A percentile compares a stretch with the other conserved stretches of the same genome.
Conservation (phyloP, 2,888 invertebrate species). For the Beris morrisii region DNA sequence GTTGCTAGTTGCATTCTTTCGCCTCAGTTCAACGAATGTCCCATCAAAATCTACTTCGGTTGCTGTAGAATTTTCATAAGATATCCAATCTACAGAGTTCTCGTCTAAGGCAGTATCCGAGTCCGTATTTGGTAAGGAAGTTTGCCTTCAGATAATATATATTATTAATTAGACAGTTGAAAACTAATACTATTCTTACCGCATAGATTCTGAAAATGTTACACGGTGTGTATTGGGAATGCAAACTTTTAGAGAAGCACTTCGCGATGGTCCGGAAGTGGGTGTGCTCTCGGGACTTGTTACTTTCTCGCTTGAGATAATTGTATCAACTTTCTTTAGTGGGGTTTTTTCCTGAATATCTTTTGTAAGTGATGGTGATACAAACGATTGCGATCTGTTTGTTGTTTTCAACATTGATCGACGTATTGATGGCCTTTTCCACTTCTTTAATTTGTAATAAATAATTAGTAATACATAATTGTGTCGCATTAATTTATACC, state of each 20-base stretch:
- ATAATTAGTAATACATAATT: neutral
- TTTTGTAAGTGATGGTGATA: slow-evolving; percentile 68
- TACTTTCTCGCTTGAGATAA: slow-evolving; percentile 54
- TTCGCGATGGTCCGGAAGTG: slow-evolving; percentile 69
- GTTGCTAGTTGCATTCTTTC: slow-evolving; percentile 56
- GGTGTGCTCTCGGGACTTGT: slow-evolving; percentile 65
- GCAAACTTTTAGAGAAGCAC: slow-evolving; percentile 67
- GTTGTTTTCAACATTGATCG: slow-evolving; percentile 59
- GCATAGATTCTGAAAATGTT: slow-evolving; percentile 55
- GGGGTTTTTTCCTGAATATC: slow-evolving; percentile 61
- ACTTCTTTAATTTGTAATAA: slow-evolving; percentile 44
- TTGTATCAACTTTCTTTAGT: slow-evolving; percentile 50
- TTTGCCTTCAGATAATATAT: slow-evolving; percentile 60
- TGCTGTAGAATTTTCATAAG: slow-evolving; percentile 47
- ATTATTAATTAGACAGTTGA: neutral
- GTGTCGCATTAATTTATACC: slow-evolving; percentile 27
- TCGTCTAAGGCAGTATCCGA: slow-evolving; percentile 68
- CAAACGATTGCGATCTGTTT: slow-evolving; percentile 76
- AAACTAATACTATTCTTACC: slow-evolving; percentile 37
- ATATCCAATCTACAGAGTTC: slow-evolving; percentile 51
- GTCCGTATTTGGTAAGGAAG: slow-evolving; percentile 75
- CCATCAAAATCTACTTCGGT: slow-evolving; percentile 64
- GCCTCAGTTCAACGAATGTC: slow-evolving; percentile 65
- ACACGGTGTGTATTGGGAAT: slow-evolving; percentile 51
- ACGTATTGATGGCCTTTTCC: slow-evolving; percentile 54